A percentile compares a stretch with the other conserved stretches of the same genome.
phyloP scores from a whole-genome alignment of 2,888 invertebrate genomes.

The Boloria selene region DNA sequence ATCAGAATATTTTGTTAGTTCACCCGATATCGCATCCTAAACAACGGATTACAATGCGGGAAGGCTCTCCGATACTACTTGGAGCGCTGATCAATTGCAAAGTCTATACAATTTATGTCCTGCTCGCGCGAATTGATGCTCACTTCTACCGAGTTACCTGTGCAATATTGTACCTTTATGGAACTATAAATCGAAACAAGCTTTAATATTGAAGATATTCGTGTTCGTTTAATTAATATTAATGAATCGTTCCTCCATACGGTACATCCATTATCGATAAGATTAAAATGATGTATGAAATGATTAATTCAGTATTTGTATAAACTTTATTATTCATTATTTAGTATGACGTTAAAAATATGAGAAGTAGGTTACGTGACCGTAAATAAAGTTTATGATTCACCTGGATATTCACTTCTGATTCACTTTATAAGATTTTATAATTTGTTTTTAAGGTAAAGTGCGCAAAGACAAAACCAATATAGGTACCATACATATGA shows the following conservation, averaged over 20 bases:
- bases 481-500: not conserved
- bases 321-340: constrained; percentile 1
- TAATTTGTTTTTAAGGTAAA: not conserved
- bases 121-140: constrained; percentile 52
- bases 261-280: not conserved
- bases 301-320: constrained; percentile 6
- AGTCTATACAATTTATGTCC: constrained; percentile 60
- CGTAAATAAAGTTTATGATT: constrained; percentile 17
- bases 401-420: constrained; percentile 13
- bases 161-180: constrained; percentile 30
- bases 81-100: constrained; percentile 66
- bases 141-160: constrained; percentile 28
- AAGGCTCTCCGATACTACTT: constrained; percentile 67
- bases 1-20: constrained; percentile 79
- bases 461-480: not conserved
- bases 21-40: constrained; percentile 64
- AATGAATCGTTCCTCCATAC: constrained; percentile 5
- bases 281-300: constrained; percentile 21
- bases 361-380: constrained; percentile 18
- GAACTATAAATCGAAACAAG: constrained; percentile 18
- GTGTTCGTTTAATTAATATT: constrained; percentile 20
- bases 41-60: constrained; percentile 80
- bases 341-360: constrained; percentile 5
- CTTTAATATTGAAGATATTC: constrained; percentile 4
- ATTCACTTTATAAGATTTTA: not conserved